Evolutionary conservation across 2,113 vertebrate genomes (phyloP), one percentile per base, ranked within the genome.

Genomic region (Ictidomys tridecemlineatus): DNA sequence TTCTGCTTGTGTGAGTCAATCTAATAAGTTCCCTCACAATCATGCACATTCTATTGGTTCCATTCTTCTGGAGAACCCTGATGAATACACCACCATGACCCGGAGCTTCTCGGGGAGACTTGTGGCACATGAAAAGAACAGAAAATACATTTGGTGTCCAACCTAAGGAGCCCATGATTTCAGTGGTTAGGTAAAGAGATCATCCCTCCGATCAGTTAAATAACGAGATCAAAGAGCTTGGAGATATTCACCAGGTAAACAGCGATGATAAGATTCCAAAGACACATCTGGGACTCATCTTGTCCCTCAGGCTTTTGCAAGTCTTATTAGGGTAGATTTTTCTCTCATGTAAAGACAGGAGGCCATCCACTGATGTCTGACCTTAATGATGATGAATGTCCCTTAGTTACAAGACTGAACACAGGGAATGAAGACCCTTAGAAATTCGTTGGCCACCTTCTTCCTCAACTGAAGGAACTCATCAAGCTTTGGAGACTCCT

Each of bases 261-360:
- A 67, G 24, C 67, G 48, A 90, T 2, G 30, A 42, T 30, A 45
- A 28, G 28, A 72, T 4, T 14, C 5, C 65, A 65, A 5, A 2
- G 51, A 16, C 34, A 88, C 32, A 51, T 8, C 11, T 61, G 51
- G 32, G 18, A 65, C 56, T 7, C 30, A 70, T 14, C 73, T 13
- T 37, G 17, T 84, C 79, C 51, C 63, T 14, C 2, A 37, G 9
- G 10, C 37, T 78, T 89, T 4, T 0, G 2, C 13, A 89, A 3
- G 42, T 80, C 70, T 94, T 34, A 58, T 61, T 76, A 63, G 73
- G 39, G 2, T 32, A 91, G 51, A 28, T 45, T 77, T 45, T 83
- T 48, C 76, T 51, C 0, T 1, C 0, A 48, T 0, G 30, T 0
- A 53, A 88, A 78, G 0, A 0, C 30, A 56, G 1, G 89, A 87